Evolutionary conservation across 2,888 invertebrate species (phyloP).

Genomic region (Caenorhabditis japonica): DNA sequence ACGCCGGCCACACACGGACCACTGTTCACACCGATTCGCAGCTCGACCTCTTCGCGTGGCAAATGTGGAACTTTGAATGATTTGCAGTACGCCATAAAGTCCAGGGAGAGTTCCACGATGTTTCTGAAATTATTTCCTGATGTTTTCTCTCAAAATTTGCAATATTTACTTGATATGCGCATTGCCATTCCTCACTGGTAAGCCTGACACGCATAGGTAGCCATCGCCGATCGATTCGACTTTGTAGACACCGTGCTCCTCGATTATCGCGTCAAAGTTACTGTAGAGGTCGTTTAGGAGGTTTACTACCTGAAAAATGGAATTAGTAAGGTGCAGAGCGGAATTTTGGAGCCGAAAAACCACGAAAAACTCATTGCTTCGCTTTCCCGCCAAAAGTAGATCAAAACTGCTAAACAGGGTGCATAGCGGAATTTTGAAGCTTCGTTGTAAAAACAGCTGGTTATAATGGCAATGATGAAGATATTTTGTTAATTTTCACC

Average conservation of each 20-base stretch:
- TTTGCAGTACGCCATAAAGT: conserved; percentile 64
- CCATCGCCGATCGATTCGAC: conserved; percentile 76
- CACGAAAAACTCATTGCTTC: no score
- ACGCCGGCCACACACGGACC: conserved; percentile 69
- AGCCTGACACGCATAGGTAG: conserved; percentile 74
- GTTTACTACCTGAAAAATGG: conserved; percentile 62
- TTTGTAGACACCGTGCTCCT: conserved; percentile 71
- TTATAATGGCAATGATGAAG: no score
- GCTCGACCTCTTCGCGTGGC: conserved; percentile 68
- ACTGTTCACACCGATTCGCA: conserved; percentile 73
- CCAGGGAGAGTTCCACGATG: conserved; percentile 71
- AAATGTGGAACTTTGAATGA: conserved; percentile 68
- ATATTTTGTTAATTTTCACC: no score
- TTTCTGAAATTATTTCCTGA: conserved; percentile 38
- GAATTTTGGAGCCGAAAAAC: neutral
- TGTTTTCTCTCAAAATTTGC: neutral
- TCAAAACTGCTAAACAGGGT: no score
- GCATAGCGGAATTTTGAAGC: neutral
- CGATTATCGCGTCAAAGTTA: conserved; percentile 72
- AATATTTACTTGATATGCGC: conserved; percentile 52
- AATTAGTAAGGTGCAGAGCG: no score
- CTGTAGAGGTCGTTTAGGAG: conserved; percentile 72
- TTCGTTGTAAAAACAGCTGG: no score
- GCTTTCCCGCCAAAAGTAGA: neutral
- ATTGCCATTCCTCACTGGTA: conserved; percentile 71